Evolutionary conservation across 2,888 invertebrate genomes (phyloP), one percentile per base, ranked within the genome.

Genomic region (Andrena haemorrhoa): DNA sequence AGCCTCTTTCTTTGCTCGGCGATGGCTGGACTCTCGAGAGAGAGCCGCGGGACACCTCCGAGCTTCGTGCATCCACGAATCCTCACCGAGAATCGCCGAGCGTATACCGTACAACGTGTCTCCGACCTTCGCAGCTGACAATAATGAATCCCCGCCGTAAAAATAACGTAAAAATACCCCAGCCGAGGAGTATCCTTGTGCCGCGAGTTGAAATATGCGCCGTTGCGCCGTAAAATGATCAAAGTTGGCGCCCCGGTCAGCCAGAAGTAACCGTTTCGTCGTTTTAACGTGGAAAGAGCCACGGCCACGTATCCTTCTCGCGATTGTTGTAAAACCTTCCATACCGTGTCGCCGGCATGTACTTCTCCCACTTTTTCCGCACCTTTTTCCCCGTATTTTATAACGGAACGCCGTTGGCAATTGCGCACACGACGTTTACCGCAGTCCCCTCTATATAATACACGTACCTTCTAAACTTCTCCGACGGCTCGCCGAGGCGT

Each of bases 1-100:
- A 92, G 90, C 90, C 91, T 88, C 86, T 86, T 88, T 86, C 87
- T 86, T 84, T 82, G 77, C 82, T 63, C 81, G 77, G 51, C 79
- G 56, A 56, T 80, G 82, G 76, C 79, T 78, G 88, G 81, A 79
- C 79, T 85, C 79, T 84, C 78, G 70, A 86, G 88, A 83, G 81
- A 83, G 81, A 75, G 70, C 64, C 81, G 73, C 77, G 79, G 41
- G 79, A 86, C 88, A 86, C 81, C 86, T 88, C 83, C 60, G 60
- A 60, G 75, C 80, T 72, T 35, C 60, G 71, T 73, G 75, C 77
- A 76, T 69, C 72, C 83, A 74, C 82, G 76, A 77, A 80, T 80
- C 68, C 84, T 71, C 84, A 64, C 78, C 82, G 75, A 61, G 78
- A 80, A 83, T 85, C 77, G 72, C 65, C 47, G 26, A 64, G 77